These are phyloP conservation scores for Ferdinandea cuprea DNA, from an alignment of 2,888 invertebrate species.

Conservation along the genomic window DNA sequence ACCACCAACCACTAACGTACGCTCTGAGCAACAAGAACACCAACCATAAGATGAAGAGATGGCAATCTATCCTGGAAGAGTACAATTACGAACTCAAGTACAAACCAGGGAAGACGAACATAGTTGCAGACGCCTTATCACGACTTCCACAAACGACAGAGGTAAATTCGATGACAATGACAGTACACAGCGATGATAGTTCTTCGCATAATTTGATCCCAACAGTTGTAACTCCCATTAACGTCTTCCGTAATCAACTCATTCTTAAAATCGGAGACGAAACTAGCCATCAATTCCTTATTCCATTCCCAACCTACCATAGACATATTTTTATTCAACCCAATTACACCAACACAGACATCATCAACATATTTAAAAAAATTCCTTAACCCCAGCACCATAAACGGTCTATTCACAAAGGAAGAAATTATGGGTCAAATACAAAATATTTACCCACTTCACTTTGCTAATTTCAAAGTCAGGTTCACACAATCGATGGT, in stretches of 20 bases:
- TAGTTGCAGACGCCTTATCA: slow-evolving; percentile 28
- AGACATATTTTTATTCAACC: no score
- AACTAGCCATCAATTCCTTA: slow-evolving; percentile 41
- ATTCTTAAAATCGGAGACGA: slow-evolving; percentile 28
- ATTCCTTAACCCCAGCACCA: slow-evolving; percentile 25
- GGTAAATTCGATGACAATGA: no score
- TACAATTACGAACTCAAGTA: slow-evolving; percentile 18
- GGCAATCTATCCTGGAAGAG: slow-evolving; percentile 28
- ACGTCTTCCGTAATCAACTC: slow-evolving; percentile 25
- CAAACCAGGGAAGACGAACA: slow-evolving; percentile 22
- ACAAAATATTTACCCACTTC: slow-evolving; percentile 25
- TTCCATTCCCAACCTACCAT: no score
- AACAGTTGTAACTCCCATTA: no score
- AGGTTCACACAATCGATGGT: slow-evolving; percentile 38
- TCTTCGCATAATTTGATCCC: no score
- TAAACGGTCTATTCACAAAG: slow-evolving; percentile 44
- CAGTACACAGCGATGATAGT: no score
- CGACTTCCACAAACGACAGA: no score
- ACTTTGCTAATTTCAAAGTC: slow-evolving; percentile 34
- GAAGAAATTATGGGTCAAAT: no score
- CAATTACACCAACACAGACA: slow-evolving; percentile 25
- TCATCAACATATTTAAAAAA: slow-evolving; percentile 39
- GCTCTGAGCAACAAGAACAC: slow-evolving; percentile 27
- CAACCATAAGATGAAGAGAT: slow-evolving; percentile 35
- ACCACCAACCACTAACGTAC: slow-evolving; percentile 31